Percentiles rank a stretch among this genome's conserved stretches.
phyloP scores from a whole-genome alignment of 23 tunicate genomes.

The Diplosoma virens region DNA sequence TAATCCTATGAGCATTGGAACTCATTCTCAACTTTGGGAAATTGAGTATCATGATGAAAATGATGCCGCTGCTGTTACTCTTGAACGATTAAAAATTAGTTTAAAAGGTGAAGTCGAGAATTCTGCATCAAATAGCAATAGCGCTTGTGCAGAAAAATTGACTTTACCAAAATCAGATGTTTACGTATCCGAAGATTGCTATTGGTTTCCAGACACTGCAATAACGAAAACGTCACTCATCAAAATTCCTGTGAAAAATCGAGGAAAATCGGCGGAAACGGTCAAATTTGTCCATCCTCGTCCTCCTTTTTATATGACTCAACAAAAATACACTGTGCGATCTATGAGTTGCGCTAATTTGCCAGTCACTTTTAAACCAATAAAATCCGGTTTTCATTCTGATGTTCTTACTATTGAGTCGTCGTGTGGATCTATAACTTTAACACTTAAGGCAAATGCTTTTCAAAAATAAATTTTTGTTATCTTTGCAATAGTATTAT shows the following conservation, averaged over 20 bases:
- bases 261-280: slow-evolving; percentile 59
- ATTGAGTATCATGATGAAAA: slow-evolving; percentile 68
- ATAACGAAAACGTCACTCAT: slow-evolving; percentile 41
- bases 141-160: too few relatives aligned
- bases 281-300: slow-evolving; percentile 64
- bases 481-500: too few relatives aligned
- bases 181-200: slow-evolving; percentile 51
- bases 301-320: slow-evolving; percentile 79
- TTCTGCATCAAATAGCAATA: too few relatives aligned
- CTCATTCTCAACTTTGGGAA: slow-evolving; percentile 79
- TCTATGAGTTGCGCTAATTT: slow-evolving; percentile 81
- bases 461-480: too few relatives aligned
- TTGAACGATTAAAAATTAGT: slow-evolving; percentile 47
- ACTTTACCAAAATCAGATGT: too few relatives aligned
- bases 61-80: slow-evolving; percentile 53
- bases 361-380: slow-evolving; percentile 76
- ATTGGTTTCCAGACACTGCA: slow-evolving; percentile 37
- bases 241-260: slow-evolving; percentile 77
- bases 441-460: slow-evolving; percentile 33
- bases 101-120: too few relatives aligned
- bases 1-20: slow-evolving; percentile 71
- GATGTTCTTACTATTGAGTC: slow-evolving; percentile 66
- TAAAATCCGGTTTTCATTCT: slow-evolving; percentile 33
- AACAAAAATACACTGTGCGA: slow-evolving; percentile 63
- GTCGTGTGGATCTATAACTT: slow-evolving; percentile 1